Conservation (phyloP, 2,888 invertebrate genomes). For the Campoplex capitator region DNA sequence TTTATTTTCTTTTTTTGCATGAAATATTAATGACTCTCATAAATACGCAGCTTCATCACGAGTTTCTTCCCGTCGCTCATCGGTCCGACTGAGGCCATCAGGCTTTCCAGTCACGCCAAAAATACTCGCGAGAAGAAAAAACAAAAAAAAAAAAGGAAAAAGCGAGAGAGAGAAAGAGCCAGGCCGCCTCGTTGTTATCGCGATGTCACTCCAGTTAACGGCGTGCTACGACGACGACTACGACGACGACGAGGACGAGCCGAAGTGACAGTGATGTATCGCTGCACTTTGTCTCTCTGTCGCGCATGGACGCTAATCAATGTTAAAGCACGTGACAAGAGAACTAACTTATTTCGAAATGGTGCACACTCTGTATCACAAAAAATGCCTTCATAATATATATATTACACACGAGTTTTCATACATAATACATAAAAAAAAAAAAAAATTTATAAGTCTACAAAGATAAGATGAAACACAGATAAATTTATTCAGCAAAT, state of each 20-base stretch:
- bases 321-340: conserved; percentile 70
- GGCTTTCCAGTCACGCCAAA: conserved; percentile 64
- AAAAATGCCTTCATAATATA: conserved; percentile 41
- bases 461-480: neutral
- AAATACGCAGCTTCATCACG: conserved; percentile 50
- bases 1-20: conserved; percentile 30
- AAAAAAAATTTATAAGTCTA: conserved; percentile 14
- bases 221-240: conserved; percentile 56
- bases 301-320: conserved; percentile 72
- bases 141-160: neutral
- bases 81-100: conserved; percentile 48
- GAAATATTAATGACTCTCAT: conserved; percentile 46
- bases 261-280: conserved; percentile 71
- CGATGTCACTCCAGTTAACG: conserved; percentile 68
- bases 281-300: conserved; percentile 71
- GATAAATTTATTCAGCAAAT: neutral
- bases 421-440: conserved; percentile 18
- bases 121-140: conserved; percentile 54
- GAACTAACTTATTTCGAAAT: conserved; percentile 70
- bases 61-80: conserved; percentile 50
- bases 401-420: neutral
- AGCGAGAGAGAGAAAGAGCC: conserved; percentile 35
- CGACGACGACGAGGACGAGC: conserved; percentile 45
- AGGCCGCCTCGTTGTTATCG: conserved; percentile 65
- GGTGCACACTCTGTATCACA: conserved; percentile 52